phyloP scores from a whole-genome alignment of 2,888 invertebrate genomes.

The Melikaiella ostensackeni region DNA sequence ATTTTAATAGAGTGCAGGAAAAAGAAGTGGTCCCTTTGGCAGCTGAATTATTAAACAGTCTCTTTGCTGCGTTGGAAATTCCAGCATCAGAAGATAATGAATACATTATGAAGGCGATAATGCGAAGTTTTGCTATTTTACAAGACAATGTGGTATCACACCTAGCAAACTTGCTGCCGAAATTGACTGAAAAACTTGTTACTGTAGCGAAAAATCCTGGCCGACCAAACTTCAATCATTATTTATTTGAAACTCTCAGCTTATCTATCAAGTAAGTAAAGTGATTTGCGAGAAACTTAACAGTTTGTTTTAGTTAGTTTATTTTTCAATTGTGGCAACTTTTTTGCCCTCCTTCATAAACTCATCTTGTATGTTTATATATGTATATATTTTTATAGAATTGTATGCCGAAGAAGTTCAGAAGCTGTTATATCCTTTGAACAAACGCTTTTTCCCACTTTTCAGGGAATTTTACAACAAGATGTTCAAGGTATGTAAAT shows the following conservation, averaged over 20 bases:
- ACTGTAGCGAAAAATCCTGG: conserved; percentile 95
- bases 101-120: conserved; percentile 98
- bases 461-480: conserved; percentile 95
- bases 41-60: conserved; percentile 83
- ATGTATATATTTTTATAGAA: conserved; percentile 78
- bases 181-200: conserved; percentile 89
- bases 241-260: conserved; percentile 96
- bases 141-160: conserved; percentile 90
- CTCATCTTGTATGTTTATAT: background rate
- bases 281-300: background rate
- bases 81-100: conserved; percentile 94
- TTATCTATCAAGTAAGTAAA: conserved; percentile 88
- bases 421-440: conserved; percentile 92
- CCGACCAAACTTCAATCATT: conserved; percentile 99
- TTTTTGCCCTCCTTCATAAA: too few species aligned
- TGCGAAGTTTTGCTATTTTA: conserved; percentile 90
- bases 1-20: conserved; percentile 79
- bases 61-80: conserved; percentile 87
- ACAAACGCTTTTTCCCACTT: conserved; percentile 94
- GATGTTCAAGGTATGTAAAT: conserved; percentile 88
- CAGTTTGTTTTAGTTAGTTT: too few species aligned
- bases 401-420: conserved; percentile 90
- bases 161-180: conserved; percentile 88
- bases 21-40: conserved; percentile 84
- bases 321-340: too few species aligned